These are phyloP conservation scores for Neocloeon triangulifer DNA, from an alignment of 1,140 invertebrate genomes.

Conservation along the genomic window DNA sequence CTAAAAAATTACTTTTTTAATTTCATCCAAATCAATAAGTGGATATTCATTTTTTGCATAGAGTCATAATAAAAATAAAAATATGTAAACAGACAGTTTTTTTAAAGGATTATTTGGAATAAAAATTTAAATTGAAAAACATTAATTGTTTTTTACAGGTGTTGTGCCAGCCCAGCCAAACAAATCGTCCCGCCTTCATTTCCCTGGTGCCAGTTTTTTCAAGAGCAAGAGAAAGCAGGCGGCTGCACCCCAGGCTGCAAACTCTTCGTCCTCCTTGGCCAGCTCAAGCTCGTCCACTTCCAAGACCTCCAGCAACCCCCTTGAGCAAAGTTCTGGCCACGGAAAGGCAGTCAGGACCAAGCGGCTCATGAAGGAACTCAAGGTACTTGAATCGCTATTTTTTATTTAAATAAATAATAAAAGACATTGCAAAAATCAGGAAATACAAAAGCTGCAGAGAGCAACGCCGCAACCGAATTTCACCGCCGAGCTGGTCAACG, in stretches of 20 bases:
- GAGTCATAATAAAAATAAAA: conserved; percentile 19
- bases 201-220: background rate
- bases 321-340: conserved; percentile 5
- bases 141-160: background rate
- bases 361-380: conserved; percentile 81
- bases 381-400: no score
- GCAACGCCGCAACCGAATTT: conserved; percentile 41
- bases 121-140: background rate
- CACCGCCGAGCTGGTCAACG: conserved; percentile 75
- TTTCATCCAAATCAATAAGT: no score
- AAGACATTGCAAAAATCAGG: no score
- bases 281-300: background rate
- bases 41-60: no score
- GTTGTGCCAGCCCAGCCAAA: background rate
- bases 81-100: no score
- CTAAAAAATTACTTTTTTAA: no score
- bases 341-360: conserved; percentile 40
- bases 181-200: no score
- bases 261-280: background rate
- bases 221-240: background rate
- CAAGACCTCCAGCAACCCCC: conserved; percentile 1
- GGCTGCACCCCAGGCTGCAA: background rate
- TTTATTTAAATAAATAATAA: no score
- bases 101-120: no score
- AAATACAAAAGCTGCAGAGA: background rate